A percentile compares a stretch with the other conserved stretches of the same genome.
These are phyloP conservation scores for Meliscaeva auricollis DNA, from an alignment of 2,888 invertebrate genomes.

Conservation along the genomic window DNA sequence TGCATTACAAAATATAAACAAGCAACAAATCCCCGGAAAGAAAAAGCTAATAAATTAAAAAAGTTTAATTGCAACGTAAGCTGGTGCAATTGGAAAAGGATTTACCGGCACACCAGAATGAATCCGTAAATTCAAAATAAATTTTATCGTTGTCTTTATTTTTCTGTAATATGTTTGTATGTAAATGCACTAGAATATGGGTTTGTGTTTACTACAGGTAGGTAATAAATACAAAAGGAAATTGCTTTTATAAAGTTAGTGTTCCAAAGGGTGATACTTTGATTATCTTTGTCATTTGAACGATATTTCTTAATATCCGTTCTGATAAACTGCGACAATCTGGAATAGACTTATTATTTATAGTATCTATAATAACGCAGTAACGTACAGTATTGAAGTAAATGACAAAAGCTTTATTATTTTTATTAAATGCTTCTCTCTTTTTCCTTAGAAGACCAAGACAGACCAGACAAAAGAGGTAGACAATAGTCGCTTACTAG, in stretches of 20 bases:
- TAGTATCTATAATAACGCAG: too few relatives aligned
- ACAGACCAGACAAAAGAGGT: too few relatives aligned
- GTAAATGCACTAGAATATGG: neutral
- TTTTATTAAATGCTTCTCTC: too few relatives aligned
- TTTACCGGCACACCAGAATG: slow-evolving; percentile 56
- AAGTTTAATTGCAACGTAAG: slow-evolving; percentile 65
- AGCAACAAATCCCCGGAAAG: slow-evolving; percentile 14
- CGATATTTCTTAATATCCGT: slow-evolving; percentile 63
- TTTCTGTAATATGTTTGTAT: too few relatives aligned
- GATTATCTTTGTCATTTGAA: slow-evolving; percentile 44
- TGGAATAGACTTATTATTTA: neutral
- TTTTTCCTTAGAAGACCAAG: too few relatives aligned
- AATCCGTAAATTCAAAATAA: slow-evolving; percentile 55
- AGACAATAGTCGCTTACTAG: too few relatives aligned
- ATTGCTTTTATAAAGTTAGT: slow-evolving; percentile 61
- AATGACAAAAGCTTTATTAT: too few relatives aligned
- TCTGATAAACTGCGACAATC: slow-evolving; percentile 19
- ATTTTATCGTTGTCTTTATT: slow-evolving; percentile 47
- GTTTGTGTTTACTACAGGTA: slow-evolving; percentile 42
- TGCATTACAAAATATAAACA: neutral
- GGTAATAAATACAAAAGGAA: slow-evolving; percentile 53
- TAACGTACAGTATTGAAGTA: too few relatives aligned
- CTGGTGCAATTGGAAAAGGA: slow-evolving; percentile 47
- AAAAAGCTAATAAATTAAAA: slow-evolving; percentile 59
- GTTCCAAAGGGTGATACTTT: slow-evolving; percentile 28